Evolutionary conservation across 1,140 invertebrate genomes (phyloP), one percentile per base, ranked within the genome.

Genomic region (Cydia splendana): DNA sequence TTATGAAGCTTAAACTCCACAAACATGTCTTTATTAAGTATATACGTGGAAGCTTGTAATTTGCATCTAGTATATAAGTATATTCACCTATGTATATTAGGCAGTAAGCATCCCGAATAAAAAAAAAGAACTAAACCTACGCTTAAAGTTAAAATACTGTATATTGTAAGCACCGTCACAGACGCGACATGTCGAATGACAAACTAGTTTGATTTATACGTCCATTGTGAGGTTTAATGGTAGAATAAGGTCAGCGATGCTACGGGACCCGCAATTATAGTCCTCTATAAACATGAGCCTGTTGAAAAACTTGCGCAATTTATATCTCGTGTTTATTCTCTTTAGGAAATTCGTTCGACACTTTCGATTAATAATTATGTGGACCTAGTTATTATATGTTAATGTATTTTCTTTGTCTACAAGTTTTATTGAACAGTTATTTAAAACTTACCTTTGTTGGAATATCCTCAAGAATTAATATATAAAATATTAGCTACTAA

Each of bases 181-280:
- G 57, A 62, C 57, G 28, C 65, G 30, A 71, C 67, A 71, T 38
- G 67, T 77, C 77, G 77, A 78, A 84, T 84, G 80, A 82, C 84
- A 84, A 79, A 77, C 78, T 81, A 76, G 85, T 84, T 84, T 88
- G 87, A 89, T 87, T 84, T 86, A 89, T 86, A 75, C 65, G 38
- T 51, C 83, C 81, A 89, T 89, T 89, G 86, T 87, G 77, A 75
- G 79, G 79, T 80, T 83, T 85, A 87, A 86, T 84, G 84, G 82
- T 76, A 78, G 81, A 85, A 87, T 85, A 85, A 82, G 80, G 81
- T 82, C 82, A 82, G 75, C 76, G 75, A 80, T 75, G 65, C 75
- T 76, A 65, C 65, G 69, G 73, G 34, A 71, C 67, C 67, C 9
- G 67, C 67, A 71, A 71, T 71, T 71, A 71, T 71, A 42, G 20